These are phyloP conservation scores for Monoplex corrugatus DNA, from an alignment of 2,888 invertebrate genomes.

Conservation along the genomic window DNA sequence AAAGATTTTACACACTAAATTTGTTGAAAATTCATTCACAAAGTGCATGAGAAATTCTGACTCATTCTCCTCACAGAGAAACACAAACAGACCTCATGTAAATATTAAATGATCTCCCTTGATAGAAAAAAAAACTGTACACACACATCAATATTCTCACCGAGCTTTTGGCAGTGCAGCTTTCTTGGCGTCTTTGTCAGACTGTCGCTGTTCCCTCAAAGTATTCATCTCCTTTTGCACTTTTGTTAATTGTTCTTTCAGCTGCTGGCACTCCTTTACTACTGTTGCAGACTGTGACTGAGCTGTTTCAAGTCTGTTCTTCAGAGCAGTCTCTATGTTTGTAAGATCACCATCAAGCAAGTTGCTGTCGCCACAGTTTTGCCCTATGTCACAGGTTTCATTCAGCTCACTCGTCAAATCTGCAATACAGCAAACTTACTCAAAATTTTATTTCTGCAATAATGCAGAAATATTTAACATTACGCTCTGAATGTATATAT, in stretches of 20 bases:
- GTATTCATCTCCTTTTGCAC: slow-evolving; percentile 53
- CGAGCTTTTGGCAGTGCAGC: slow-evolving; percentile 63
- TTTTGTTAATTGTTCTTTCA: slow-evolving; percentile 50
- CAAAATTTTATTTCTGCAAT: no score
- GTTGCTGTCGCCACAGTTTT: background rate
- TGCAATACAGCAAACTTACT: background rate
- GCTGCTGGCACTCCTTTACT: slow-evolving; percentile 50
- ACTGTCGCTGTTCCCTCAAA: slow-evolving; percentile 55
- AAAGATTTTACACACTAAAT: no score
- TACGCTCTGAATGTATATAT: no score
- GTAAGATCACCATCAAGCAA: background rate
- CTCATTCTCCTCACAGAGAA: no score
- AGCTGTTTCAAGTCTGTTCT: slow-evolving; percentile 11
- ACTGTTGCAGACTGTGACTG: slow-evolving; percentile 14
- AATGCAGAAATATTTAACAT: no score
- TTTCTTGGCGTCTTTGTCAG: slow-evolving; percentile 60
- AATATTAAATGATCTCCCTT: no score
- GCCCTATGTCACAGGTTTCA: background rate
- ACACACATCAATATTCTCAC: slow-evolving; percentile 47
- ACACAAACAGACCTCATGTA: no score
- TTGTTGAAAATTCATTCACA: no score
- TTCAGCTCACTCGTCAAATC: slow-evolving; percentile 38
- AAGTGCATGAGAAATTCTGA: no score
- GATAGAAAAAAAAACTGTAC: background rate
- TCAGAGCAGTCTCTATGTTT: slow-evolving; percentile 37